A percentile compares a stretch with the other conserved stretches of the same genome.
Evolutionary conservation across 2,888 invertebrate genomes (phyloP).

Genomic region (Phengaris arion): DNA sequence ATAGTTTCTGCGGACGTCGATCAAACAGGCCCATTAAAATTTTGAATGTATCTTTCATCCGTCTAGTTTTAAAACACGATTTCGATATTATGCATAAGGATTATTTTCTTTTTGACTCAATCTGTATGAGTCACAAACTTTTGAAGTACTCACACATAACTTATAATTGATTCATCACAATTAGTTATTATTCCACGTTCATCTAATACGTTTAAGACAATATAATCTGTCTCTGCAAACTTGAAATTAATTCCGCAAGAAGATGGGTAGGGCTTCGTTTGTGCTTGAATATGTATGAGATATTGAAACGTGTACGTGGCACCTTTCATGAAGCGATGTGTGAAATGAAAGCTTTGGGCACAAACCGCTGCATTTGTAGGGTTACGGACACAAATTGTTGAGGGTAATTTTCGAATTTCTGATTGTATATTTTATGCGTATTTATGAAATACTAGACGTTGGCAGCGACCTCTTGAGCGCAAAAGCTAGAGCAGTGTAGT

Average conservation of each 20-base stretch:
- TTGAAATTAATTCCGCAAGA: conserved; percentile 39
- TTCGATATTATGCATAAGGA: neutral
- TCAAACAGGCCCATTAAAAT: neutral
- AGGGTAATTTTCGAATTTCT: conserved; percentile 33
- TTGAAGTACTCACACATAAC: neutral
- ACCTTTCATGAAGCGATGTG: conserved; percentile 51
- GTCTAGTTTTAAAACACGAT: neutral
- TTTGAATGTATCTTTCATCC: neutral
- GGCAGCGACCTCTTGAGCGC: no score
- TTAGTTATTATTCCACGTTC: conserved; percentile 19
- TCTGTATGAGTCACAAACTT: neutral
- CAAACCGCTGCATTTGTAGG: conserved; percentile 31
- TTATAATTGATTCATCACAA: conserved; percentile 21
- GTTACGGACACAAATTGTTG: conserved; percentile 34
- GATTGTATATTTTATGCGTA: neutral
- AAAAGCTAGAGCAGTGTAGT: no score
- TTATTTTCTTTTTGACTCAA: neutral
- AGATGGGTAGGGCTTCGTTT: conserved; percentile 32
- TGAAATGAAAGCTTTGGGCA: conserved; percentile 34
- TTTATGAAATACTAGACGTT: no score
- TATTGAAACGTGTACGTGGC: conserved; percentile 53
- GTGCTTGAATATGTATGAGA: conserved; percentile 64
- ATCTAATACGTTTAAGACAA: conserved; percentile 27
- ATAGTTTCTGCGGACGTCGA: neutral
- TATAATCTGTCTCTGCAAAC: conserved; percentile 26